Conservation (phyloP, 2,797 vertebrate genomes). For the Sebastes vulpes region DNA sequence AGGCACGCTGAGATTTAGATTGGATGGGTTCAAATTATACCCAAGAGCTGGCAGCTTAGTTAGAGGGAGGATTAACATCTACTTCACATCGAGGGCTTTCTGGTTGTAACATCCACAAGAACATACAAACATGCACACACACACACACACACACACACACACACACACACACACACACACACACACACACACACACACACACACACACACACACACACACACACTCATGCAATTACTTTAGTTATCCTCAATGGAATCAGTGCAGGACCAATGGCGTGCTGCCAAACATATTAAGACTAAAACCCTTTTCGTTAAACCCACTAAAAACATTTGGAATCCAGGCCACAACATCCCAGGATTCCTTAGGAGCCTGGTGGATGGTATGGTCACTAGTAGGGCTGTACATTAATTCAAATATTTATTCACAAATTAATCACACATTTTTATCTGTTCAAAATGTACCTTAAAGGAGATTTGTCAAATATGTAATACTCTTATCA, state of each 20-base stretch:
- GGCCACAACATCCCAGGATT: conserved; percentile 44
- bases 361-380: conserved; percentile 43
- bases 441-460: too few relatives aligned
- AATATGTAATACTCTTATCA: too few relatives aligned
- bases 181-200: conserved; percentile 5
- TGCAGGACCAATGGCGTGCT: conserved; percentile 31
- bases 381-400: too few relatives aligned
- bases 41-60: conserved; percentile 80
- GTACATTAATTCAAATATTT: too few relatives aligned
- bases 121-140: conserved; percentile 31
- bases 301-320: conserved; percentile 46
- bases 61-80: conserved; percentile 83
- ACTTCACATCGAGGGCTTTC: conserved; percentile 77
- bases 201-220: conserved; percentile 48
- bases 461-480: too few relatives aligned
- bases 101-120: conserved; percentile 62
- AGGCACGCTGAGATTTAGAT: conserved; percentile 75
- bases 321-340: conserved; percentile 45
- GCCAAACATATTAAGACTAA: conserved; percentile 58
- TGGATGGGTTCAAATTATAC: conserved; percentile 80
- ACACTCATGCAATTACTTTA: conserved; percentile 50
- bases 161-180: conserved; percentile 8
- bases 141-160: conserved; percentile 3
- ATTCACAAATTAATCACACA: too few relatives aligned
- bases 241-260: conserved; percentile 59